These are phyloP conservation scores for Elgaria multicarinata DNA, from an alignment of 2,113 vertebrate genomes.

Conservation along the genomic window DNA sequence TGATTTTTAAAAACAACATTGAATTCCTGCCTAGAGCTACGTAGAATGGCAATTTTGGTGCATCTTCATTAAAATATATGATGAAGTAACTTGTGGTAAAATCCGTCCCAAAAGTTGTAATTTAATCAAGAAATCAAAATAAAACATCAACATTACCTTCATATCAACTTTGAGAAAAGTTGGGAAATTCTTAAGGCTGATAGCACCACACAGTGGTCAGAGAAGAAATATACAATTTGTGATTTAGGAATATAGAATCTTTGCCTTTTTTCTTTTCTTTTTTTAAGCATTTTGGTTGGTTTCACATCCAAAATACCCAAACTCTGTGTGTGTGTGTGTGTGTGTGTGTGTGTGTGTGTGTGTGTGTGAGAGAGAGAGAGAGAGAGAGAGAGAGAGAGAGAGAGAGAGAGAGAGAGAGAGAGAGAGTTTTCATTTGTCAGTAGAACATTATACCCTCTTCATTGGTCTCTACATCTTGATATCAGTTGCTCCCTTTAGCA, in stretches of 20 bases:
- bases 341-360: background rate
- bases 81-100: background rate
- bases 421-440: background rate
- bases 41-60: background rate
- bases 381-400: background rate
- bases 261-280: too few relatives aligned
- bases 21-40: too few relatives aligned
- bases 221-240: constrained; percentile 40
- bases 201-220: constrained; percentile 79
- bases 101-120: background rate
- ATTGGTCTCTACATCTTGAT: background rate
- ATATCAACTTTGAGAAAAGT: background rate
- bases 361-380: background rate
- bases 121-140: background rate
- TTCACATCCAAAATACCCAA: background rate
- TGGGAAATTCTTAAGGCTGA: constrained; percentile 62
- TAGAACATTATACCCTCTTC: too few relatives aligned
- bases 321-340: background rate
- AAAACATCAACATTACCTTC: background rate
- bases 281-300: background rate
- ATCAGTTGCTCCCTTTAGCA: background rate
- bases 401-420: background rate
- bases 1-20: background rate
- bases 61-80: background rate
- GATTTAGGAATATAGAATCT: rapidly evolving